Conservation (phyloP, 2,113 vertebrate genomes). For the Neotragus pygmaeus region DNA sequence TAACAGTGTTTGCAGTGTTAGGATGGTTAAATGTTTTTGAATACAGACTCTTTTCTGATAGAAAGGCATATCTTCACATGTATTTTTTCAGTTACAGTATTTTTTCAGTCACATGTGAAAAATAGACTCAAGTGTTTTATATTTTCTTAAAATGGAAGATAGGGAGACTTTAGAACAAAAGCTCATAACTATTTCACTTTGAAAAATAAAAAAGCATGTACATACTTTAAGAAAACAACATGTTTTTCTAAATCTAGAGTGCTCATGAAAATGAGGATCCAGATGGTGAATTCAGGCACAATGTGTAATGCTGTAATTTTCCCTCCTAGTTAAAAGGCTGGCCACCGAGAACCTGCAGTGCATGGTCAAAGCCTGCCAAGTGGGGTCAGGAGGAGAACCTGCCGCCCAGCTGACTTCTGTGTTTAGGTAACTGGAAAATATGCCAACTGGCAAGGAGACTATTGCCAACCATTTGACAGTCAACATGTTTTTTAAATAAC, state of each 20-base stretch:
- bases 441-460: constrained; percentile 76
- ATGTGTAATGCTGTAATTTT: constrained; percentile 76
- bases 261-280: constrained; percentile 71
- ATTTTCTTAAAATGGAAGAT: constrained; percentile 5
- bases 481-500: constrained; percentile 77
- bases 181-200: constrained; percentile 40
- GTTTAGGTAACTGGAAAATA: constrained; percentile 87
- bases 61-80: not conserved
- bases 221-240: constrained; percentile 61
- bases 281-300: constrained; percentile 79
- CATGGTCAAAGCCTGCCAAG: constrained; percentile 89
- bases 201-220: constrained; percentile 42
- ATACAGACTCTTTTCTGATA: not conserved
- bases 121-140: constrained; percentile 16
- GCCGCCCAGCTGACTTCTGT: constrained; percentile 86
- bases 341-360: constrained; percentile 89
- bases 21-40: not conserved
- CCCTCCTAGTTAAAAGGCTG: constrained; percentile 89
- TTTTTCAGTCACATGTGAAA: constrained; percentile 33
- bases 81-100: not conserved
- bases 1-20: not conserved
- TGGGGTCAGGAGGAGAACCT: constrained; percentile 78
- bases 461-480: constrained; percentile 77
- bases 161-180: constrained; percentile 27
- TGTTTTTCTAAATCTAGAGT: constrained; percentile 71